Conservation (phyloP, 2,888 invertebrate genomes). For the Nysson spinosus region DNA sequence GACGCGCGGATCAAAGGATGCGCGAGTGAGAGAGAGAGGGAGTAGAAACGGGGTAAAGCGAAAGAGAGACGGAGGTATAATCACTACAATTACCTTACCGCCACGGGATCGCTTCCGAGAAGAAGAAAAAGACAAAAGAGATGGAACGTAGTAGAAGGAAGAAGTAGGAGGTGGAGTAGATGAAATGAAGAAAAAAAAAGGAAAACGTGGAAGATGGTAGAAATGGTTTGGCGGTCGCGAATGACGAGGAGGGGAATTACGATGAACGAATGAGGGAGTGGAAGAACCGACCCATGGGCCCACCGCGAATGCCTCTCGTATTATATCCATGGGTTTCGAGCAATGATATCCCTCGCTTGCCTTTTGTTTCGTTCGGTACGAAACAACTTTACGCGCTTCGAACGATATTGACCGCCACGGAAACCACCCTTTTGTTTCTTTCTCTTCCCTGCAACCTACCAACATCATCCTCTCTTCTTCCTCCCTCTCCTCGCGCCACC, state of each 20-base stretch:
- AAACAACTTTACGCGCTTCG: conserved; percentile 57
- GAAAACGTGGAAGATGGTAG: conserved; percentile 39
- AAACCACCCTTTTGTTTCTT: not conserved
- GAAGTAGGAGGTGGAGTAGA: too few species aligned
- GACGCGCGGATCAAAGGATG: conserved; percentile 26
- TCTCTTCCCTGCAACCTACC: not conserved
- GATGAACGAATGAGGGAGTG: conserved; percentile 30
- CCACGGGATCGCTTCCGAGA: conserved; percentile 67
- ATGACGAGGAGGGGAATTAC: conserved; percentile 41
- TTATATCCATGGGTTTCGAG: conserved; percentile 45
- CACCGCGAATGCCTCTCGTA: conserved; percentile 35
- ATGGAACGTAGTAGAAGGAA: conserved; percentile 22
- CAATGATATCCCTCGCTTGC: conserved; percentile 57
- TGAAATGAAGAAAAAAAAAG: too few species aligned
- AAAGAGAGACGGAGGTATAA: conserved; percentile 63
- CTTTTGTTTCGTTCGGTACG: conserved; percentile 60
- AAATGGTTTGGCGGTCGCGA: conserved; percentile 63
- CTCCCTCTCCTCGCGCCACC: not conserved
- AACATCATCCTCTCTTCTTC: not conserved
- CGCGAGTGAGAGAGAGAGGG: conserved; percentile 17
- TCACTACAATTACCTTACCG: conserved; percentile 74
- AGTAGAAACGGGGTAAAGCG: conserved; percentile 16
- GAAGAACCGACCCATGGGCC: conserved; percentile 33
- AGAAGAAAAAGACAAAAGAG: conserved; percentile 54
- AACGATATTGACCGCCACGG: conserved; percentile 47